Conservation (phyloP, 2,113 vertebrate species). For the Toxotes chatareus region DNA sequence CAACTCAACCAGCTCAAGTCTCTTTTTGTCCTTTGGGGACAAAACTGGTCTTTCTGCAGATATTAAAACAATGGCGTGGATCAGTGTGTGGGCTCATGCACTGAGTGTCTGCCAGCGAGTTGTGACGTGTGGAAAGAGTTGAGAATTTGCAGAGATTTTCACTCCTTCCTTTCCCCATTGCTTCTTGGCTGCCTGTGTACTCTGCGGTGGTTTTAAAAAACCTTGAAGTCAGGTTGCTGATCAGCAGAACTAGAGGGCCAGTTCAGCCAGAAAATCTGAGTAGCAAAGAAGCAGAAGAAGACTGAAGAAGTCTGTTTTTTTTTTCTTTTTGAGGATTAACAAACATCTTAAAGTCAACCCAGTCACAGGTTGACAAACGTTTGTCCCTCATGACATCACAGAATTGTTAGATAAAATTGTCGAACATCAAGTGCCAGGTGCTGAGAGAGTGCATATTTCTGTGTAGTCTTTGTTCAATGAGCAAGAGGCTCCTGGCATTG, state of each 20-base stretch:
- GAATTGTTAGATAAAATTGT: slow-evolving; percentile 2
- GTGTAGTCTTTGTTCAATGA: slow-evolving; percentile 50
- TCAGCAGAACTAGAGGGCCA: slow-evolving; percentile 64
- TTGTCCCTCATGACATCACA: slow-evolving; percentile 18
- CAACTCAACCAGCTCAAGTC: slow-evolving; percentile 44
- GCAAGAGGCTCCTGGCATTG: slow-evolving; percentile 39
- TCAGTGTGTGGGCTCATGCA: slow-evolving; percentile 57
- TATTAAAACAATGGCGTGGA: slow-evolving; percentile 64
- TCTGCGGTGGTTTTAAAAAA: slow-evolving; percentile 57
- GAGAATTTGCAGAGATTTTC: slow-evolving; percentile 69
- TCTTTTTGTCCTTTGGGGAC: slow-evolving; percentile 45
- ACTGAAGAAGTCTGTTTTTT: slow-evolving; percentile 19
- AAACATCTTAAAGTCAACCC: slow-evolving; percentile 3
- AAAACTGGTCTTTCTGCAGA: slow-evolving; percentile 62
- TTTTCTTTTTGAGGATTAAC: background rate
- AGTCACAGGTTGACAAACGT: slow-evolving; percentile 15
- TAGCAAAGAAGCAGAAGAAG: slow-evolving; percentile 21
- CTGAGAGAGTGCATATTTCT: slow-evolving; percentile 42
- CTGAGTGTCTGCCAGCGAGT: slow-evolving; percentile 55
- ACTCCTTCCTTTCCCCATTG: slow-evolving; percentile 37
- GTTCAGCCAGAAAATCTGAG: slow-evolving; percentile 47
- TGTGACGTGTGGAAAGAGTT: slow-evolving; percentile 72
- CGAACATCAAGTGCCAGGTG: slow-evolving; percentile 51
- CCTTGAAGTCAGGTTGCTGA: slow-evolving; percentile 69
- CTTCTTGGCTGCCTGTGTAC: slow-evolving; percentile 55